These are phyloP conservation scores for Nycticorax nycticorax DNA, from an alignment of 2,113 vertebrate species.

Conservation along the genomic window DNA sequence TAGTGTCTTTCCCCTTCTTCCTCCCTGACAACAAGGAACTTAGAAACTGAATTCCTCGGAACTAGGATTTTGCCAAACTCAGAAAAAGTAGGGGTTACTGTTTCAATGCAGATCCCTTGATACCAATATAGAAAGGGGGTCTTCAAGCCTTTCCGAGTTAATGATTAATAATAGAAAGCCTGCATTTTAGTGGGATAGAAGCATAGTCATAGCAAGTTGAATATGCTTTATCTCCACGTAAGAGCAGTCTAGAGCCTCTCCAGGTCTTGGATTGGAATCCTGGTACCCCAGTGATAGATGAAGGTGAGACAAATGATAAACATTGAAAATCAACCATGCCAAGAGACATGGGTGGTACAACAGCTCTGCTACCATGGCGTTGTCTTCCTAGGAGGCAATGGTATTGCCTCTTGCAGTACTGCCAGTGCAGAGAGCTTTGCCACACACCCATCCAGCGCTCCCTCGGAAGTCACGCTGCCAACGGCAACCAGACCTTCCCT, in stretches of 20 bases:
- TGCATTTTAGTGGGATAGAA: not conserved
- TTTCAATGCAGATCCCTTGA: not conserved
- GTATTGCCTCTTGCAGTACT: not conserved
- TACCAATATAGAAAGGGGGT: not conserved
- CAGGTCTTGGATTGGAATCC: not conserved
- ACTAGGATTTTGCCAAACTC: not conserved
- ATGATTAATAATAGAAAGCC: not conserved
- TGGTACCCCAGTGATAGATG: not conserved
- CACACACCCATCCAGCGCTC: not conserved
- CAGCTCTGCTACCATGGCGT: not conserved
- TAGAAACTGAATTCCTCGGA: not conserved
- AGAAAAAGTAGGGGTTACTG: not conserved
- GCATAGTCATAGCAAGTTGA: not conserved
- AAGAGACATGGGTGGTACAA: not conserved
- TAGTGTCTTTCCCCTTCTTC: not conserved
- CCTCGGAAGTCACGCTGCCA: not conserved
- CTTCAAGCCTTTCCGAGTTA: not conserved
- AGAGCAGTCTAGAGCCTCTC: not conserved
- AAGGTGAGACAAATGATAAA: not conserved
- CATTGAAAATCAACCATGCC: not conserved
- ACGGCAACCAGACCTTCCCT: not conserved
- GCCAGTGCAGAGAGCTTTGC: not conserved
- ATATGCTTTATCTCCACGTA: not conserved
- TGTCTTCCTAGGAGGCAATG: not conserved
- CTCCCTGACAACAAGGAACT: not conserved